Evolutionary conservation across 2,888 invertebrate species (phyloP), one percentile per base, ranked within the genome.

Genomic region (Sesia apiformis): DNA sequence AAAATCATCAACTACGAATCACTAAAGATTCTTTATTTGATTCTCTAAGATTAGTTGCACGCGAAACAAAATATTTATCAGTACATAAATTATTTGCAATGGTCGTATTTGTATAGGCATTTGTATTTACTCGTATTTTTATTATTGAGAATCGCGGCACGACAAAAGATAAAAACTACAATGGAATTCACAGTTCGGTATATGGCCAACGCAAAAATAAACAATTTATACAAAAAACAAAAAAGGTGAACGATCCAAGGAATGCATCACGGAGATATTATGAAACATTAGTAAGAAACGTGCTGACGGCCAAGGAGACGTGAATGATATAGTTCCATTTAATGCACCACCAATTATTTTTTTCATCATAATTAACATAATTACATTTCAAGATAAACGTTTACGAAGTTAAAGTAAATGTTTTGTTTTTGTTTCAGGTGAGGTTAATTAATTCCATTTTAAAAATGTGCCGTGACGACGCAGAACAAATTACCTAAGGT

Each of bases 401-500:
- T 51, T 23, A 23, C 23, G 2, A 59, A 51, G 23, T 23, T 46
- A 6, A 4, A 46, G 23, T 8, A 42, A n/a, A 46, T 46, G 46
- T 61, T 64, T 61, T 66, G 69, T 65, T 62, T 62, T 84, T 81
- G 81, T 85, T 86, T 53, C 85, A 86, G 86, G 87, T 87, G 76
- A 85, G 84, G 75, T 5, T 43, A 52, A 5, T 54, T 51, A 70
- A 65, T 67, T 64, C 57, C 75, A 72, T 70, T 64, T 66, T 73
- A 69, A 84, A 76, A 77, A 87, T 86, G 86, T 68, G 70, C 75
- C 73, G 77, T 65, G 65, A 70, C 66, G 69, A 70, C 64, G 66
- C 67, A 57, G 83, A 83, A 63, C 74, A 78, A 71, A 79, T 84
- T 65, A 86, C 86, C 68, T 87, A 74, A 85, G 86, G 85, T 78